Conservation (phyloP, 2,888 invertebrate genomes). For the Nebria brevicollis region DNA sequence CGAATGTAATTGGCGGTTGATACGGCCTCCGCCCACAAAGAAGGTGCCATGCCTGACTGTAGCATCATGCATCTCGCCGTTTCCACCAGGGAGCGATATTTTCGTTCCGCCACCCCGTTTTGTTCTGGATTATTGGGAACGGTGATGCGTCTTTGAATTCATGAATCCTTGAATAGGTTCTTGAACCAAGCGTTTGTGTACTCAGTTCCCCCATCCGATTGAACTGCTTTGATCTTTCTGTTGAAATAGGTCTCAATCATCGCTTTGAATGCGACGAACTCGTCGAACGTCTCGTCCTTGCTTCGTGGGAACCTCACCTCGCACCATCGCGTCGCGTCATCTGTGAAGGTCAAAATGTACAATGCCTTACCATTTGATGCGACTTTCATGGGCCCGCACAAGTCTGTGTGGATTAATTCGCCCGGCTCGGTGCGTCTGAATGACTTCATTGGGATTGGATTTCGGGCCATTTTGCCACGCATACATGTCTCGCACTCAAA, state of each 20-base stretch:
- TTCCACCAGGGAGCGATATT: conserved; percentile 53
- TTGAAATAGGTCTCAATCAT: neutral
- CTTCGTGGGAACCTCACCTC: neutral
- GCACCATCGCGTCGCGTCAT: neutral
- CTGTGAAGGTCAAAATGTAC: neutral
- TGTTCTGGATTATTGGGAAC: conserved; percentile 49
- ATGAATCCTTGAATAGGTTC: no score
- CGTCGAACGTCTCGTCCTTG: neutral
- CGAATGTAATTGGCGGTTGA: no score
- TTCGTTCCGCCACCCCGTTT: conserved; percentile 52
- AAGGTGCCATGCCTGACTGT: no score
- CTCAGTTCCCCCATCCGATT: no score
- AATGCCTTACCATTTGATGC: neutral
- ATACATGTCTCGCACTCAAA: no score
- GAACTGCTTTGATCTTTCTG: neutral
- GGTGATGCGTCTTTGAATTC: conserved; percentile 11
- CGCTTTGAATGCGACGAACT: neutral
- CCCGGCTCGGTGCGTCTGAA: neutral
- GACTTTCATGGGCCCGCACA: conserved; percentile 5
- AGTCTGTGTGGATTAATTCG: neutral
- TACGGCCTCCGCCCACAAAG: no score
- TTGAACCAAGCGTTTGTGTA: neutral
- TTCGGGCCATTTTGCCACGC: no score
- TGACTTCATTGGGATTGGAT: no score
- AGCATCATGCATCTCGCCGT: conserved; percentile 45